Base-by-base conservation (phyloP, 2,888 invertebrate species). In the Brachylomia viminalis region DNA sequence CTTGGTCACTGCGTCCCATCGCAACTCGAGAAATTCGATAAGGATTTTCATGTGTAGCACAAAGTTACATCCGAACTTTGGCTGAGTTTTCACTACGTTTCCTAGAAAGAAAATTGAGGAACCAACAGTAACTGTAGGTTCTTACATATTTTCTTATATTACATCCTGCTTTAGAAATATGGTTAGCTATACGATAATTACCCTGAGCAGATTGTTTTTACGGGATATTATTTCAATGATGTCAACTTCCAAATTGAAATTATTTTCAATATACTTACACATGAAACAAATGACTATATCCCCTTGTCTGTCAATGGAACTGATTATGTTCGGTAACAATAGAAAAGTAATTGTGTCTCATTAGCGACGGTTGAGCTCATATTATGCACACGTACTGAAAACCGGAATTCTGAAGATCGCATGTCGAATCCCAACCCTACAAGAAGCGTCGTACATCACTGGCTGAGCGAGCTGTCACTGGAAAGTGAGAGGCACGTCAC, bases 11-110 rank as follows among this genome's bases (percentile, higher is more conserved):
- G 72, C 33, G 20, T 38, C 52, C 45, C 73, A 30, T 61, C 11
- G 8, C n/a, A 54, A 80, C 52, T 61, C 15, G 27, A 15, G n/a
- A 52, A 47, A 72, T 77, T 72, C 33, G 27, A 80, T 80, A 52
- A 72, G 27, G 27, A 80, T 61, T 72, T 59, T 61, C 61, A 80
- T 72, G 45, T 54, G 45, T 52, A 54, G 15, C 72, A 52, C 42
- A 33, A 42, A 33, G 42, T 45, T 20, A 61, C 45, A 61, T 61
- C 8, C 13, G 5, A 72, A 80, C 33, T 80, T 80, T 80, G 13
- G 7, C 17, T 2, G 23, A 47, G 38, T 54, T 47, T 61, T 33
- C 1, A 15, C 4, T 27, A 33, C 5, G 49, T 47, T n/a, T 30
- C 6, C 11, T 49, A 10, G 5, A 27, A 56, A 20, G 10, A 23